Evolutionary conservation across 1,140 invertebrate species (phyloP).

Genomic region (Andricus grossulariae): DNA sequence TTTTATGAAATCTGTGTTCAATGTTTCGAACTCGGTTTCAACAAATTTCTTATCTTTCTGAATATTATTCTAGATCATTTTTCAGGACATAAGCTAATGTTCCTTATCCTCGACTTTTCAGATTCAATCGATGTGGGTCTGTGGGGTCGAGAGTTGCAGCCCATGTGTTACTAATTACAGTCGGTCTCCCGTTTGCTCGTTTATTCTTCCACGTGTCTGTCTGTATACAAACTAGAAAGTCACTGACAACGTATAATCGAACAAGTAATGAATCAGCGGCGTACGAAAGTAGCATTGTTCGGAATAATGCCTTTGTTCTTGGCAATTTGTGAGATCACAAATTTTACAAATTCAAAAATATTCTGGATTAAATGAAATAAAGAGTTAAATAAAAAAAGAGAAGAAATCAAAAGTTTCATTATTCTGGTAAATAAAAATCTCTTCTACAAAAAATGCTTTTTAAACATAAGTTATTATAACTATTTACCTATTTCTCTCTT

Average conservation of each 20-base stretch:
- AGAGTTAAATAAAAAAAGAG: no score
- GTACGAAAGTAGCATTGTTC: conserved; percentile 14
- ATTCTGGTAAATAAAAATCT: no score
- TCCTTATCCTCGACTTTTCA: not conserved
- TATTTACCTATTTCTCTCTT: no score
- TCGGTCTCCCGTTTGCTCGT: conserved; percentile 31
- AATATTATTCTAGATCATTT: no score
- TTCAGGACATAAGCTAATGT: no score
- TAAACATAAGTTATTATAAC: no score
- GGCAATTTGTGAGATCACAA: not conserved
- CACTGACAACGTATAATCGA: conserved; percentile 25
- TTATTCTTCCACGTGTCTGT: not conserved
- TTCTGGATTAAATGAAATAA: not conserved
- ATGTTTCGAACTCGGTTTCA: no score
- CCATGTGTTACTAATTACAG: conserved; percentile 66
- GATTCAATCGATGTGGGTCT: conserved; percentile 22
- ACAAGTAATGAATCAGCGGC: conserved; percentile 5
- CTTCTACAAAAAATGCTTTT: no score
- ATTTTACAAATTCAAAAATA: not conserved
- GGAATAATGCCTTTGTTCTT: conserved; percentile 5
- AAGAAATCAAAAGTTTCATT: no score
- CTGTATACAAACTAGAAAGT: not conserved
- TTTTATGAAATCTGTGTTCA: no score
- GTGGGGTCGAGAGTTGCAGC: conserved; percentile 7
- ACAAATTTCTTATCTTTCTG: no score